Base-by-base conservation (phyloP, 1,140 invertebrate species). In the Homalodisca vitripennis region DNA sequence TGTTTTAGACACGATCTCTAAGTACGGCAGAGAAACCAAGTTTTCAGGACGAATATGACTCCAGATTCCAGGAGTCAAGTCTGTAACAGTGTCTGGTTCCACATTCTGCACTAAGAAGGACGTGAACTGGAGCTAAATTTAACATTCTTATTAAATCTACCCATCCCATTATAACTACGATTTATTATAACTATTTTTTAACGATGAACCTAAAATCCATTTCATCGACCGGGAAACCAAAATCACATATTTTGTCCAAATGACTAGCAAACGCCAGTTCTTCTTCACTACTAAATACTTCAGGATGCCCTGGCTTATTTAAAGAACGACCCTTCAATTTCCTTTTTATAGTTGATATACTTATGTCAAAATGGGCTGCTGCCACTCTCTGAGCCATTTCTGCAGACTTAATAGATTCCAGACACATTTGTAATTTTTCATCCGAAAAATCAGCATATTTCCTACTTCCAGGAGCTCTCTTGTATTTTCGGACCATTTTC, bases 281-380 rank as follows among this genome's bases (percentile, higher is more conserved):
- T 63, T 69, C 67, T 14, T 69, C 67, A 20, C 17, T 13, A 63
- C 29, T 62, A 63, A 69, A 41, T 29, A 69, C 55, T 26, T 24
- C 22, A 13, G 67, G 67, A 62, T 62, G 53, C 17, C 34, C 67
- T 41, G 51, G 67, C 34, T 69, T 69, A 30, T 41, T 63, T 53
- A 22, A 10, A 2, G 63, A 20, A 1, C n/a, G 17, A 12, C 30
- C 27, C 26, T 66, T 66, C 47, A 71, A 10, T 31, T 67, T 66
- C 26, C 69, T 72, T 27, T 66, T 72, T 10, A 72, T 72, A 6
- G 71, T 72, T 30, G 63, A 47, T 41, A 30, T n/a, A 30, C 63
- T 31, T 66, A 72, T 72, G 34, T 53, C 55, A 55, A 29, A 70
- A 12, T 63, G 13, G 48, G 53, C 51, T 47, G 62, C 62, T 62